phyloP scores from a whole-genome alignment of 1,140 invertebrate species.

The Euborellia annulipes region DNA sequence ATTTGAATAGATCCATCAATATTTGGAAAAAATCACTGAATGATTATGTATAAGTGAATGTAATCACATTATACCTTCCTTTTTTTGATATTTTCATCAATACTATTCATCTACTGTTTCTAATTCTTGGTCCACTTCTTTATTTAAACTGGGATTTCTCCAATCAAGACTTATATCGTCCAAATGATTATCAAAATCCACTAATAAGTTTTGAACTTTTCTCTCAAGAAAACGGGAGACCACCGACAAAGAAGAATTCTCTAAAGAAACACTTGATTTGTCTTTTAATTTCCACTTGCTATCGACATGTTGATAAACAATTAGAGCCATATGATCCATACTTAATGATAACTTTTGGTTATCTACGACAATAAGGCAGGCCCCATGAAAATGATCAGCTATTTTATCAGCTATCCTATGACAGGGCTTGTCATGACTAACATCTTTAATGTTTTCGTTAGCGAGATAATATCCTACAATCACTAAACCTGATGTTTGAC shows the following conservation, averaged over 20 bases:
- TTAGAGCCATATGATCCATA: conserved; percentile 45
- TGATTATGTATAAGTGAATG: too few relatives aligned
- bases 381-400: conserved; percentile 52
- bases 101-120: conserved; percentile 6
- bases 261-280: conserved; percentile 26
- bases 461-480: conserved; percentile 82
- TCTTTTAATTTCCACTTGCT: conserved; percentile 52
- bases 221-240: conserved; percentile 48
- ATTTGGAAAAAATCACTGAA: too few relatives aligned
- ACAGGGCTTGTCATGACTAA: conserved; percentile 60
- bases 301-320: conserved; percentile 48
- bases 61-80: too few relatives aligned
- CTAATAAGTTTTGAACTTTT: conserved; percentile 48
- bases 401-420: conserved; percentile 77
- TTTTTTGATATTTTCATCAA: too few relatives aligned
- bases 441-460: conserved; percentile 67
- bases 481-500: conserved; percentile 42
- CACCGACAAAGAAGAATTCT: conserved; percentile 37
- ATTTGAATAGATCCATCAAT: too few relatives aligned
- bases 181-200: conserved; percentile 85
- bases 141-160: conserved; percentile 54
- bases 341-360: conserved; percentile 51
- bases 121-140: conserved; percentile 29
- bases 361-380: conserved; percentile 67
- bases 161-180: conserved; percentile 69